A percentile compares a stretch with the other conserved stretches of the same genome.
Evolutionary conservation across 2,888 invertebrate species (phyloP).

Genomic region (Mantis religiosa): DNA sequence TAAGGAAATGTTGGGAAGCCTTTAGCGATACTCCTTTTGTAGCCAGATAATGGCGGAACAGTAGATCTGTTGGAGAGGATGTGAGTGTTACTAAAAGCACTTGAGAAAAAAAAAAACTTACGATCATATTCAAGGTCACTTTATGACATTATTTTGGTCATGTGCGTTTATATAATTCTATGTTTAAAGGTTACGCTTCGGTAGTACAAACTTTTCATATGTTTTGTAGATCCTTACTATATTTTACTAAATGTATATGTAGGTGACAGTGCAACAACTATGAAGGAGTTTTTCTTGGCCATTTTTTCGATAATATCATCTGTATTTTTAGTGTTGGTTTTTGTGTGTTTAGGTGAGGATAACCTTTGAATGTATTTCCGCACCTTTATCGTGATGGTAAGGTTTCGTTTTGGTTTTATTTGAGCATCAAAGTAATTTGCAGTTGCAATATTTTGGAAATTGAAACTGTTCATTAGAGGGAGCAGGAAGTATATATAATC

Average conservation of each 20-base stretch:
- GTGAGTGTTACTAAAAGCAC: neutral
- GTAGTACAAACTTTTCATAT: neutral
- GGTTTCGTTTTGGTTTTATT: neutral
- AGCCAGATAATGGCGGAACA: neutral
- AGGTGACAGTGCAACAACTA: conserved; percentile 5
- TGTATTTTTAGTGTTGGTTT: conserved; percentile 52
- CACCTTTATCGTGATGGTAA: neutral
- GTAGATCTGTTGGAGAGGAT: neutral
- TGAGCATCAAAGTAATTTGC: neutral
- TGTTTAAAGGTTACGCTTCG: neutral
- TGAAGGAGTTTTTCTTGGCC: conserved; percentile 41
- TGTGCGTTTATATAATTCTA: neutral
- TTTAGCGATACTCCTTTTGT: neutral
- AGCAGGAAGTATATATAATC: too few relatives aligned
- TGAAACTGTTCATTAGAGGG: too few relatives aligned
- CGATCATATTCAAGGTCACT: neutral
- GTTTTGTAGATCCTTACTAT: neutral
- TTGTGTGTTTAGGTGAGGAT: conserved; percentile 57
- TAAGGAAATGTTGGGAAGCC: too few relatives aligned
- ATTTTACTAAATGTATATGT: neutral
- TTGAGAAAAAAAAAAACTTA: neutral
- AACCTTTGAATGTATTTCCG: neutral
- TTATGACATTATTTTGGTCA: neutral
- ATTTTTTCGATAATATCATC: conserved; percentile 54
- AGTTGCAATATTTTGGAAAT: too few relatives aligned